Evolutionary conservation across 2,888 invertebrate genomes (phyloP), one percentile per base, ranked within the genome.

Genomic region (Ichneumon xanthorius): DNA sequence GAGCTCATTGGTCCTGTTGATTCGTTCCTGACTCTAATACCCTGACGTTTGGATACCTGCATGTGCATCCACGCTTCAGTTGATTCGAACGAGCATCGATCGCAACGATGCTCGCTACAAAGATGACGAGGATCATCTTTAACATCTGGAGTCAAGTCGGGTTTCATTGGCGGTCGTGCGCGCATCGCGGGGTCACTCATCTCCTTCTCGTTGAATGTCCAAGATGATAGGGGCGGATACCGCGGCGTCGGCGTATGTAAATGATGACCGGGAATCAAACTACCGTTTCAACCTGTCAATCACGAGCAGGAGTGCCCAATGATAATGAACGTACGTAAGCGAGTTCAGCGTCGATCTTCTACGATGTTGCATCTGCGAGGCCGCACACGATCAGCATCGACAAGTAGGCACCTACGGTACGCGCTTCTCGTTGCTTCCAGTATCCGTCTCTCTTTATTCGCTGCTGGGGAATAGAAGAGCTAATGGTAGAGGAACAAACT

Each of bases 261-360:
- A 88, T 87, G 81, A 86, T 87, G 85, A 81, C 82, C 85, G 84
- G 82, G 84, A 85, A 87, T 87, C 80, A 81, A 85, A 87, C 87
- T 88, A 86, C 88, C 88, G 88, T 88, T 88, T 87, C 84, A 87
- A 88, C 87, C 86, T 87, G 88, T 89, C 89, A 87, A 88, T 89
- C 89, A 87, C 53, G 53, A 48, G 55, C 50, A 14, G 61, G 68
- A 79, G 61, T 68, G 73, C 22, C 75, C 80, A 83, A 65, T 70
- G 70, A 79, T 70, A 83, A 75, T 73, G 61, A 53, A 61, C 79
- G 79, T 67, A 58, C 37, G 30, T 71, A 61, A 70, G 37, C 58
- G 53, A 53, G 73, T 16, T 11, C 58, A 22, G 50, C 30, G 19
- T 53, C 68, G 30, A 75, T 70, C n/a, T 61, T 63, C 50, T 73